Evolutionary conservation across 2,888 invertebrate genomes (phyloP), one percentile per base, ranked within the genome.

Genomic region (Monoplex corrugatus): DNA sequence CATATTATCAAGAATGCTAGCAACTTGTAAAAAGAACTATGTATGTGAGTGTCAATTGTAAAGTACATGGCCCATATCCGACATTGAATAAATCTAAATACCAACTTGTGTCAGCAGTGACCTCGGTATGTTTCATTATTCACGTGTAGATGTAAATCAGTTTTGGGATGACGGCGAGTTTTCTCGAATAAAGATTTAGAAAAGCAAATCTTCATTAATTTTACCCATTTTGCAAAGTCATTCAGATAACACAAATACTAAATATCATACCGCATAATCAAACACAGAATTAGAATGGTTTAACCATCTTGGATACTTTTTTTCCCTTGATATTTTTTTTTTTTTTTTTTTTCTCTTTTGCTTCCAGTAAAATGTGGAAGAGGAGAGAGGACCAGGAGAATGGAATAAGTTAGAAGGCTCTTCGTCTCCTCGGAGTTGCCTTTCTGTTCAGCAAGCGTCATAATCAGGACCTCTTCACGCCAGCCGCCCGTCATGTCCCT

Each of bases 401-500:
- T 23, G 38, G 38, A 50, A 50, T 44, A 38, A 85, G 57, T 85
- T 57, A 63, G 63, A 63, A 57, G 38, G 40, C 50, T 63, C 85
- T 63, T 40, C 32, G 85, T 16, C 57, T 16, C 50, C 85, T 85
- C 19, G 38, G 5, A 38, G 44, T 44, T 75, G 86, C 86, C 75
- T 86, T 86, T 86, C 86, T 63, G 50, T 86, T 72, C 86, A 86
- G 44, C 57, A 43, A 32, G 57, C 78, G 87, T 87, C 87, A 87
- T 87, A 75, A 78, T 78, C 75, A 87, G 68, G 38, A 16, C 45
- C 87, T 68, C 87, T 78, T 35, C 50, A 87, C 45, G 35, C 23
- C 78, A 43, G 10, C 32, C 6, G 43, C 75, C 3, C 72, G 45
- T 45, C 87, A 87, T 75, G 87, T 44, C 50, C 40, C 10, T 45